Evolutionary conservation across 1,140 invertebrate species (phyloP), one percentile per base, ranked within the genome.

Genomic region (Panagrolaimus sp.): DNA sequence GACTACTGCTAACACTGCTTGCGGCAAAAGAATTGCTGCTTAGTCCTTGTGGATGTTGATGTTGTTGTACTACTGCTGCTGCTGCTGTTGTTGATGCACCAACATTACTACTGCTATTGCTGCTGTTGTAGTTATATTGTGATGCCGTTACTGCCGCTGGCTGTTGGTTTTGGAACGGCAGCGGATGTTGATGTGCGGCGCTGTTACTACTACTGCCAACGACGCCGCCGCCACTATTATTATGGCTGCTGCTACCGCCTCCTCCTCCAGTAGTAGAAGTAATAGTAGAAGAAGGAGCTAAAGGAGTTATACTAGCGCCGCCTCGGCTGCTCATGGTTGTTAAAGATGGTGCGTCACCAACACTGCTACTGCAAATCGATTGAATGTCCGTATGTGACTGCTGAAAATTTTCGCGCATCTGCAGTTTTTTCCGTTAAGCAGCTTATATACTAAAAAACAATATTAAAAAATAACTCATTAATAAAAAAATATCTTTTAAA

Each of bases 401-500:
- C n/a, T 57, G 51, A 57, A 27, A 20, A 38, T 38, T 57, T n/a
- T 57, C 51, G 51, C 51, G 51, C 51, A 57, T 57, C 51, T 57
- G 51, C 51, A 20, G 51, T 48, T 48, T 23, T 48, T 23, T 23
- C 47, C 7, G 31, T 38, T 38, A 38, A 38, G 31, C 31, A 38
- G 31, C 31, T 38, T 38, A 38, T n/a, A n/a, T 38, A 7, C 31
- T 38, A 38, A 38, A 38, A 38, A 38, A 38, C 31, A 38, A 38
- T 4, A 38, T 38, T 38, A 38, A 38, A 38, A 38, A 38, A 38
- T 38, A 38, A 2, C 31, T 38, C 31, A 38, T 38, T 38, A 38
- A 38, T 38, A 38, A 38, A 4, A n/a, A n/a, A 38, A 38, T 38
- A 38, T 38, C 7, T 38, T 38, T 38, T 7, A 2, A 38, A 38